These are phyloP conservation scores for Periophthalmus magnuspinnatus DNA, from an alignment of 2,797 vertebrate genomes.

Conservation along the genomic window DNA sequence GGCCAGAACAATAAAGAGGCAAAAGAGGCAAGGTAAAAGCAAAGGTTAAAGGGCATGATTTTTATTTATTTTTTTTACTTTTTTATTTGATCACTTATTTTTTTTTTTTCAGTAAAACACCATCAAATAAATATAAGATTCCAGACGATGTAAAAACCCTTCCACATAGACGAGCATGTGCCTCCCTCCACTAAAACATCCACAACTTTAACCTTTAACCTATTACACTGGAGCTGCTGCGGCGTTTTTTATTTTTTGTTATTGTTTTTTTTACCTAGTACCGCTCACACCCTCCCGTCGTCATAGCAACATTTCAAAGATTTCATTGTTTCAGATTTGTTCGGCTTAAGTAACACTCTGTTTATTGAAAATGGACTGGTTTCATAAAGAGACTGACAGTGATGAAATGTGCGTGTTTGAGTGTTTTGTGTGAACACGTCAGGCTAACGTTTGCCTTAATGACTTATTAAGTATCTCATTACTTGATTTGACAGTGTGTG, in stretches of 20 bases:
- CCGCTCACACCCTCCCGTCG: not conserved
- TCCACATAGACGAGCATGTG: no score
- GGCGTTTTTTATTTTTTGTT: no score
- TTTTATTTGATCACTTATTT: no score
- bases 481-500: conserved; percentile 9
- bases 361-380: not conserved
- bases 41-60: no score
- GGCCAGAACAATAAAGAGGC: no score
- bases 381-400: conserved; percentile 17
- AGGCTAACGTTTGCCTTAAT: not conserved
- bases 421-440: conserved; percentile 15
- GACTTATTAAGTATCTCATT: conserved; percentile 3
- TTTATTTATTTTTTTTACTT: no score
- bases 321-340: not conserved
- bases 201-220: no score
- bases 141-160: no score
- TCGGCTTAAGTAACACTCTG: conserved; percentile 17
- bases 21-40: no score
- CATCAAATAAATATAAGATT: no score
- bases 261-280: not conserved
- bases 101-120: no score
- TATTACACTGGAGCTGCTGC: not conserved
- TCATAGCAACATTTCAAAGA: not conserved
- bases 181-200: no score
- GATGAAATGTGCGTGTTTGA: conserved; percentile 24